Percentiles rank a stretch among this genome's conserved stretches.
Evolutionary conservation across 2,888 invertebrate species (phyloP).

Genomic region (Adela reaumurella): DNA sequence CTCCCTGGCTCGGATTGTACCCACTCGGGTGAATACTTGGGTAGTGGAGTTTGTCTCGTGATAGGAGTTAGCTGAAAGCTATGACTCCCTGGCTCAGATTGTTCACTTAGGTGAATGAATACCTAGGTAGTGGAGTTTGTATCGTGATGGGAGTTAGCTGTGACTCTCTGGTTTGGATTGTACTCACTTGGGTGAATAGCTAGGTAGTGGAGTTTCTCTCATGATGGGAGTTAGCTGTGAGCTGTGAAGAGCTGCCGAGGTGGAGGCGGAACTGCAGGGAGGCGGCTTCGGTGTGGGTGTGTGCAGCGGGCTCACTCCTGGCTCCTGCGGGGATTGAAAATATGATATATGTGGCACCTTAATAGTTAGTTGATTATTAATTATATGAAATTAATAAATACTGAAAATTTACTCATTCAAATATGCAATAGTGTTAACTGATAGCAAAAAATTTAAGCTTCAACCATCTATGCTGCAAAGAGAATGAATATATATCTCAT

Average conservation of each 20-base stretch:
- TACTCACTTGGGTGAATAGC: slow-evolving; percentile 41
- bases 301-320: slow-evolving; percentile 39
- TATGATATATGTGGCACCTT: too few relatives aligned
- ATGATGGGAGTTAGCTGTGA: slow-evolving; percentile 27
- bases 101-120: slow-evolving; percentile 42
- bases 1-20: too few relatives aligned
- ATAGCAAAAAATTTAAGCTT: too few relatives aligned
- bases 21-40: slow-evolving; percentile 39
- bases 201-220: slow-evolving; percentile 21
- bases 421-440: too few relatives aligned
- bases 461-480: too few relatives aligned
- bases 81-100: too few relatives aligned
- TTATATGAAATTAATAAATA: too few relatives aligned
- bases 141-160: slow-evolving; percentile 29
- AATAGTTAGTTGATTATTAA: too few relatives aligned
- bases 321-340: slow-evolving; percentile 32
- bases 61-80: slow-evolving; percentile 26
- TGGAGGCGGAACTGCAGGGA: neutral
- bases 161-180: too few relatives aligned
- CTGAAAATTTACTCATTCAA: too few relatives aligned
- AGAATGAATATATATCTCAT: too few relatives aligned
- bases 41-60: slow-evolving; percentile 21
- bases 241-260: slow-evolving; percentile 16
- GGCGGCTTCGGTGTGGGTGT: slow-evolving; percentile 38
- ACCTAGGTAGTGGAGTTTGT: slow-evolving; percentile 20